A percentile compares a stretch with the other conserved stretches of the same genome.
These are phyloP conservation scores for Lagopus leucura DNA, from an alignment of 2,113 vertebrate species.

Conservation along the genomic window DNA sequence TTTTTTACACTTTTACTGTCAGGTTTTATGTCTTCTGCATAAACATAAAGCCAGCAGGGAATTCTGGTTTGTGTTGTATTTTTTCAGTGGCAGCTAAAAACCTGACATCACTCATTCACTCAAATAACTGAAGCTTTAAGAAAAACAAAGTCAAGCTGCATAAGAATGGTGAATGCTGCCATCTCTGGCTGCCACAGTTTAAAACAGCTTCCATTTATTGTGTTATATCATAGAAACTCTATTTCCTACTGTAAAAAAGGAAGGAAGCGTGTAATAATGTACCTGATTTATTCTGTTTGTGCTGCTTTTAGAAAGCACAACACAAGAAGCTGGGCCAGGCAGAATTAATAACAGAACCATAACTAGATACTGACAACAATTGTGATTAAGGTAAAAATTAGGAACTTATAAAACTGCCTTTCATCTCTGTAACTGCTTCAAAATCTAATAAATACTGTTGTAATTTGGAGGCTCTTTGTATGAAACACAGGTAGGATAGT, in stretches of 20 bases:
- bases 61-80: not conserved
- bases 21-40: not conserved
- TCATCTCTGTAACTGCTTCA: not conserved
- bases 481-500: not conserved
- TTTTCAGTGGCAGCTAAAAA: not conserved
- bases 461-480: not conserved
- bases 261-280: not conserved
- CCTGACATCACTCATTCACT: not conserved
- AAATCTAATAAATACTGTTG: not conserved
- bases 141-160: not conserved
- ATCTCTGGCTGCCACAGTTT: slow-evolving; percentile 12
- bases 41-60: not conserved
- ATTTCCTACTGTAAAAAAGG: not conserved
- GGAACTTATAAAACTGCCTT: not conserved
- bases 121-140: not conserved
- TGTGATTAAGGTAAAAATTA: not conserved
- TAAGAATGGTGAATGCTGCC: slow-evolving; percentile 32
- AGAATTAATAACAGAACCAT: not conserved
- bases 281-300: not conserved
- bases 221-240: not conserved
- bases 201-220: not conserved
- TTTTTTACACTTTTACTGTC: not conserved
- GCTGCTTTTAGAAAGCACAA: not conserved
- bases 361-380: not conserved
- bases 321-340: not conserved